Evolutionary conservation across 2,888 invertebrate species (phyloP).

Genomic region (Dynastes maya): DNA sequence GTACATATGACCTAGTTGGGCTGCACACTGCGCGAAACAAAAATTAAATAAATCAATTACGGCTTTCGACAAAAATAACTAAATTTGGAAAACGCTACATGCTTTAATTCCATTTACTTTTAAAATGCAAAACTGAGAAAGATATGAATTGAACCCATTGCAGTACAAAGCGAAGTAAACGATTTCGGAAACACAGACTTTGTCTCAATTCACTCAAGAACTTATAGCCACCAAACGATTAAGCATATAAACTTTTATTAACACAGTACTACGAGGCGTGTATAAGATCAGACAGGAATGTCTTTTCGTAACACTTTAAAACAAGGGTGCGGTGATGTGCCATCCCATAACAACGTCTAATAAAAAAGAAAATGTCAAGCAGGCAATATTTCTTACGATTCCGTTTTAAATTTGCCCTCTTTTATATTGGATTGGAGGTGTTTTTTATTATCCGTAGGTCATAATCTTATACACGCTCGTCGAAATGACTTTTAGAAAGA

Average conservation of each 20-base stretch:
- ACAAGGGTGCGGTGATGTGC: constrained; percentile 24
- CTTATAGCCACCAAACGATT: constrained; percentile 1
- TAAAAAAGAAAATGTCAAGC: constrained; percentile 54
- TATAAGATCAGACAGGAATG: constrained; percentile 14
- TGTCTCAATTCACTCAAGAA: constrained; percentile 20
- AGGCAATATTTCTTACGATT: constrained; percentile 55
- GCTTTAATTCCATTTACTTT: no score
- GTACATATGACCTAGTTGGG: no score
- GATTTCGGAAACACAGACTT: not conserved
- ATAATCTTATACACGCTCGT: constrained; percentile 47
- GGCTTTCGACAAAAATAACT: no score
- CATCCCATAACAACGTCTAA: constrained; percentile 35
- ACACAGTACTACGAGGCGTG: constrained; percentile 9
- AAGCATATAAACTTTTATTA: constrained; percentile 35
- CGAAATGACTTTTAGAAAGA: constrained; percentile 60
- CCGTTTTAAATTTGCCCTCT: constrained; percentile 55
- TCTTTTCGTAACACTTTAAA: constrained; percentile 42
- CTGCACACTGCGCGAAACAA: no score
- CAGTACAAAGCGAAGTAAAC: no score
- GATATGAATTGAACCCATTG: no score
- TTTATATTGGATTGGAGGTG: constrained; percentile 59
- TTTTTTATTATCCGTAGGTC: constrained; percentile 50
- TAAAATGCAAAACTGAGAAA: no score
- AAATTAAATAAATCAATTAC: no score
- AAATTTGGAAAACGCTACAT: no score